phyloP scores from a whole-genome alignment of 2,888 invertebrate species.

The Drosophila fulvimacula region DNA sequence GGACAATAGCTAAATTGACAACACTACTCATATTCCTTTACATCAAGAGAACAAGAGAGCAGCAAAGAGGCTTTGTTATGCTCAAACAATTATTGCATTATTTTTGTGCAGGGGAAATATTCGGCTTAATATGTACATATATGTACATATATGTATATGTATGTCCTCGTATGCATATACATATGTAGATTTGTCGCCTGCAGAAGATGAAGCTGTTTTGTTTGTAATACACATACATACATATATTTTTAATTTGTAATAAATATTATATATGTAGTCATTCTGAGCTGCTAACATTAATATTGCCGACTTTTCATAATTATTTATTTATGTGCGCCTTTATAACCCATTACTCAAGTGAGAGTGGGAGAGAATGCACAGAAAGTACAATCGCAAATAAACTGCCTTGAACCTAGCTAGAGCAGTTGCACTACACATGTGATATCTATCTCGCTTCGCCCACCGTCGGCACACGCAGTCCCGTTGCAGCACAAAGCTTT shows the following conservation, averaged over 20 bases:
- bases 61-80: neutral
- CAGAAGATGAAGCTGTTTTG: too few relatives aligned
- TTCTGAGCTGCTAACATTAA: neutral
- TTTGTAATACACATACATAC: neutral
- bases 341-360: neutral
- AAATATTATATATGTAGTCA: neutral
- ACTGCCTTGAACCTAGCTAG: constrained; percentile 47
- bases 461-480: constrained; percentile 6
- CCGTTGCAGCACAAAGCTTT: constrained; percentile 54
- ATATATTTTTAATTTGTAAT: neutral
- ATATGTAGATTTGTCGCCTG: neutral
- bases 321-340: neutral
- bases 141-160: neutral
- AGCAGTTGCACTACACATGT: constrained; percentile 8
- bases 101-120: neutral
- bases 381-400: constrained; percentile 18
- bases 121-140: neutral
- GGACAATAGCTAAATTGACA: too few relatives aligned
- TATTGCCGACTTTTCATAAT: neutral
- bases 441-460: constrained; percentile 20
- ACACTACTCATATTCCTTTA: too few relatives aligned
- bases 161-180: neutral
- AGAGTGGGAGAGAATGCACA: constrained; percentile 12
- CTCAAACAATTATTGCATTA: neutral
- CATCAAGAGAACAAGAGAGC: neutral